Base-by-base conservation (phyloP, 2,113 vertebrate genomes). In the Pterophyllum scalare region DNA sequence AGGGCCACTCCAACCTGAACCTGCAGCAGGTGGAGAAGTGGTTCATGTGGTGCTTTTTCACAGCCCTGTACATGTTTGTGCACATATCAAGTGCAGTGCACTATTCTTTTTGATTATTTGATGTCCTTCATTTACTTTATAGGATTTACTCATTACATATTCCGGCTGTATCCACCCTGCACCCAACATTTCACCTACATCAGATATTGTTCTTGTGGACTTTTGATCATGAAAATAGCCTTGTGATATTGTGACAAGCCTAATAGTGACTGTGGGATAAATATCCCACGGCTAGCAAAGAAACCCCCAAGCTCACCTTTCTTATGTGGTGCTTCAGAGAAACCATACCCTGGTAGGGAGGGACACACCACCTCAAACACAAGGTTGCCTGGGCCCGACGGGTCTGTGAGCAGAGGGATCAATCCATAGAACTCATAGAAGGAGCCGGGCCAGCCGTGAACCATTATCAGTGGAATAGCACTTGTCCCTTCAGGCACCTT, bases 341-440 rank as follows among this genome's bases (percentile, higher is more conserved):
- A 98, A 57, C 95, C 96, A 2, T 97, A 98, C 5, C 97, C 97
- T n/a, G 97, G 97, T 70, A 98, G 97, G 88, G 97, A 98, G 35
- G 97, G 97, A 85, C 97, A 98, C 86, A 98, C 95, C 88, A 98
- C 91, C 91, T 98, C 97, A 87, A 98, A 98, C 52, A 94, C 93
- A 0, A 95, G 52, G 1, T 95, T 89, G 1, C 88, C 86, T 0
- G 92, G 70, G 77, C 88, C 67, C 4, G 90, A 67, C 0, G 96
- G 95, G 17, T 96, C 95, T 0, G 96, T 97, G 9, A 98, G 96
- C 65, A 97, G 90, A 5, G 97, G 97, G 38, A 98, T 94, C 83
- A 97, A 91, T 57, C 96, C 95, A 43, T 97, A 98, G 94, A 98
- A 98, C 91, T 98, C 97, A 0, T 96, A 98, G 90, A 98, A 97